Conservation (phyloP, 1,140 invertebrate genomes). For the Sitobion miscanthi region DNA sequence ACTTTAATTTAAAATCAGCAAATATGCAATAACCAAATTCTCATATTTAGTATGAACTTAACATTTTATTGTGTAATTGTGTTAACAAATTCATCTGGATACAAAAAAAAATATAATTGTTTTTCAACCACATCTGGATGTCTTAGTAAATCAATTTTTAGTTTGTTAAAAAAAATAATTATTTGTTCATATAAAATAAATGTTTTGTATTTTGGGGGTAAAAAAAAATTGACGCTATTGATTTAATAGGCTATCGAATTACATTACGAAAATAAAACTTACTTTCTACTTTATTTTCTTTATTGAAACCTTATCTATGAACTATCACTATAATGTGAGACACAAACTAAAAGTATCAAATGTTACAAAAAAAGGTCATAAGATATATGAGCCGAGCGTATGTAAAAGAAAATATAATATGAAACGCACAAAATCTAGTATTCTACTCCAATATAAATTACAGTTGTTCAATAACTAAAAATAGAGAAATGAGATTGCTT, state of each 20-base stretch:
- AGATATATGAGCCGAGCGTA: not conserved
- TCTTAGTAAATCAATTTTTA: no score
- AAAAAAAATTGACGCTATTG: not conserved
- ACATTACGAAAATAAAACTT: not conserved
- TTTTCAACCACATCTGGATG: no score
- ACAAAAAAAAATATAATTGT: no score
- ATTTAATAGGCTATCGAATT: not conserved
- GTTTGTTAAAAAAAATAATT: no score
- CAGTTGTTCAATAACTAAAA: not conserved
- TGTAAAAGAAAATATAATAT: conserved; percentile 5
- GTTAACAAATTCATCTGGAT: no score
- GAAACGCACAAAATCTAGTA: not conserved
- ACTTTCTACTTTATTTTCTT: not conserved
- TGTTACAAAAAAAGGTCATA: not conserved
- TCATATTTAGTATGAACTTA: no score
- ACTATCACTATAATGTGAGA: not conserved
- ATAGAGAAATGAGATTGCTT: not conserved
- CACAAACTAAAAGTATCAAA: conserved; percentile 11
- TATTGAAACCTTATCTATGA: not conserved
- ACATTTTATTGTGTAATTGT: no score
- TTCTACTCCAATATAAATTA: not conserved
- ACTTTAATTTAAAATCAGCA: no score
- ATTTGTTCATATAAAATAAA: no score
- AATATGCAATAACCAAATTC: no score
- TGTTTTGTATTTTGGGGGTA: not conserved